Evolutionary conservation across 2,797 vertebrate species (phyloP).

Genomic region (Clarias fuscus): DNA sequence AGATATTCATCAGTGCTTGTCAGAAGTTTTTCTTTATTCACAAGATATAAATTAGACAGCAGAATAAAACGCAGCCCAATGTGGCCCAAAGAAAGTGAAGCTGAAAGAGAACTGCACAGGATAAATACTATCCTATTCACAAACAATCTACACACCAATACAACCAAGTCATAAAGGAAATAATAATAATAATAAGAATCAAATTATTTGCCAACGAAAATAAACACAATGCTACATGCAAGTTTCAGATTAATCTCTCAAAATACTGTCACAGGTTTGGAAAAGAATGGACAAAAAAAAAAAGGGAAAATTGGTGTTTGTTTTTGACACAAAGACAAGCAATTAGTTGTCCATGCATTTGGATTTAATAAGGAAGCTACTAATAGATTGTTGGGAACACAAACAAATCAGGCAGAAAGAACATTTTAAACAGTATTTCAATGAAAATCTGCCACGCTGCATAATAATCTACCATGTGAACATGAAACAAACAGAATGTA

Average conservation of each 20-base stretch:
- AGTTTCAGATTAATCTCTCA: slow-evolving; percentile 49
- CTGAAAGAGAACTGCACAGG: slow-evolving; percentile 41
- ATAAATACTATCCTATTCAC: slow-evolving; percentile 48
- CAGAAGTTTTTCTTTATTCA: slow-evolving; percentile 55
- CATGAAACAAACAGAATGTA: slow-evolving; percentile 28
- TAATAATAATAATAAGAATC: slow-evolving; percentile 19
- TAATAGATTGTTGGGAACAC: slow-evolving; percentile 30
- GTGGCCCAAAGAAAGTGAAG: slow-evolving; percentile 47
- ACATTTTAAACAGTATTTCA: slow-evolving; percentile 41
- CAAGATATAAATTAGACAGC: slow-evolving; percentile 49
- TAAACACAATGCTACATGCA: slow-evolving; percentile 66
- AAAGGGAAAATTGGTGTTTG: slow-evolving; percentile 38
- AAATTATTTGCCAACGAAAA: slow-evolving; percentile 62
- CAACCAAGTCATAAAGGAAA: slow-evolving; percentile 43
- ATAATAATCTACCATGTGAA: slow-evolving; percentile 38
- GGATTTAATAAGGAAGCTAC: slow-evolving; percentile 30
- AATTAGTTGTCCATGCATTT: slow-evolving; percentile 52
- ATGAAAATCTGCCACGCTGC: slow-evolving; percentile 46
- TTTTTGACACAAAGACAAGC: slow-evolving; percentile 41
- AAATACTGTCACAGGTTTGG: slow-evolving; percentile 43
- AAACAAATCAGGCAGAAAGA: slow-evolving; percentile 39
- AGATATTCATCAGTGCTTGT: slow-evolving; percentile 27
- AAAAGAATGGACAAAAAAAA: slow-evolving; percentile 27
- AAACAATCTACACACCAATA: slow-evolving; percentile 63
- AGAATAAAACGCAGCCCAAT: slow-evolving; percentile 47